Base-by-base conservation (phyloP, 2,797 vertebrate genomes). In the Leptoclinus maculatus region DNA sequence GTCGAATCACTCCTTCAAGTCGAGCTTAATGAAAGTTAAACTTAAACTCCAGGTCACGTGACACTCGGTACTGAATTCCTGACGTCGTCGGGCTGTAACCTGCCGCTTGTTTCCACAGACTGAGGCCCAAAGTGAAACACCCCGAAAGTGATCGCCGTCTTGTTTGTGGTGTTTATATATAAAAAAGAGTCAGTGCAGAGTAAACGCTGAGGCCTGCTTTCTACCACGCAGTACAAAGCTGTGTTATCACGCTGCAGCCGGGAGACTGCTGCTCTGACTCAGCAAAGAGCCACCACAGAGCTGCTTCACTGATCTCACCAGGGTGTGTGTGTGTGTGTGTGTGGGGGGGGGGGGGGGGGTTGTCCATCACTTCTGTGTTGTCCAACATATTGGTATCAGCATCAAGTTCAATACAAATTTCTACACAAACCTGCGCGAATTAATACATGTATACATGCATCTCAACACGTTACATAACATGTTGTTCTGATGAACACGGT, bases 251-350 rank as follows among this genome's bases (percentile, higher is more conserved):
- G n/a, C n/a, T n/a, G n/a, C n/a, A n/a, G n/a, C n/a, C n/a, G n/a
- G n/a, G n/a, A 49, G 73, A 45, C 53, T 23, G 79, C 82, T 45
- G 71, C 75, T 83, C 66, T 83, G 88, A 92, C 87, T 92, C 87
- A 86, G 78, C 89, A 90, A 66, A 83, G n/a, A n/a, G n/a, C n/a
- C n/a, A n/a, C 58, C 74, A 49, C 59, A 75, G 66, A 68, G 32
- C 69, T 32, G 53, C 38, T 38, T 45, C 73, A 60, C 39, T 36
- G 25, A 71, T 60, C 47, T 56, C 75, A 23, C 25, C 1, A 32
- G 29, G 4, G 29, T 32, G 29, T 32, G 29, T 32, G 29, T 32
- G 29, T 32, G 29, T 5, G 29, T 32, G 29, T 5, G 29, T 32
- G 4, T 29, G 27, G 27, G 27, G 27, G 3, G 29, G 29, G 29